Evolutionary conservation across 2,888 invertebrate species (phyloP).

Genomic region (Microplitis deprimator): DNA sequence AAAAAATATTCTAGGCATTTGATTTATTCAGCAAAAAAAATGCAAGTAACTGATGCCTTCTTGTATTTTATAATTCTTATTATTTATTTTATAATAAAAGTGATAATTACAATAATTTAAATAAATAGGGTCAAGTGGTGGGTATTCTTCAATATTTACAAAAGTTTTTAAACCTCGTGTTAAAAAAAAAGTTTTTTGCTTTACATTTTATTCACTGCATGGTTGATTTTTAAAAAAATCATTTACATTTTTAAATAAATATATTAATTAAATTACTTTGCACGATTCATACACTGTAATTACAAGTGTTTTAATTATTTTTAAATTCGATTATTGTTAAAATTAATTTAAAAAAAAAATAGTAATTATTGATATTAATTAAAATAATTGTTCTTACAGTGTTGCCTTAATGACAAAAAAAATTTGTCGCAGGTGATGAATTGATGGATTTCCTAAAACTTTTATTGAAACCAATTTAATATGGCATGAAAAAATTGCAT

Average conservation of each 20-base stretch:
- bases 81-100: not conserved
- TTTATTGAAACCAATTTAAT: not conserved
- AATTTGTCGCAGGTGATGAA: no score
- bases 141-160: slow-evolving; percentile 7
- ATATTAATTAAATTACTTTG: not conserved
- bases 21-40: no score
- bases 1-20: no score
- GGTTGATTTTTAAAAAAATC: not conserved
- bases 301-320: not conserved
- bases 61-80: not conserved
- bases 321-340: no score
- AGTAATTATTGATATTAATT: no score
- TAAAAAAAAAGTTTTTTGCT: slow-evolving; percentile 6
- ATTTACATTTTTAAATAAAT: not conserved
- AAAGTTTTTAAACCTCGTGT: not conserved
- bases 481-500: slow-evolving; percentile 14
- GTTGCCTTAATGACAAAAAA: no score
- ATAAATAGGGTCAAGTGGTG: not conserved
- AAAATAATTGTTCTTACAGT: no score
- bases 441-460: not conserved
- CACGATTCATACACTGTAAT: not conserved
- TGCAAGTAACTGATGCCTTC: no score
- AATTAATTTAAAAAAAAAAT: no score
- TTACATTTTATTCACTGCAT: not conserved
- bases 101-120: not conserved